Conservation (phyloP, 2,113 vertebrate genomes). For the Semnornis frantzii region DNA sequence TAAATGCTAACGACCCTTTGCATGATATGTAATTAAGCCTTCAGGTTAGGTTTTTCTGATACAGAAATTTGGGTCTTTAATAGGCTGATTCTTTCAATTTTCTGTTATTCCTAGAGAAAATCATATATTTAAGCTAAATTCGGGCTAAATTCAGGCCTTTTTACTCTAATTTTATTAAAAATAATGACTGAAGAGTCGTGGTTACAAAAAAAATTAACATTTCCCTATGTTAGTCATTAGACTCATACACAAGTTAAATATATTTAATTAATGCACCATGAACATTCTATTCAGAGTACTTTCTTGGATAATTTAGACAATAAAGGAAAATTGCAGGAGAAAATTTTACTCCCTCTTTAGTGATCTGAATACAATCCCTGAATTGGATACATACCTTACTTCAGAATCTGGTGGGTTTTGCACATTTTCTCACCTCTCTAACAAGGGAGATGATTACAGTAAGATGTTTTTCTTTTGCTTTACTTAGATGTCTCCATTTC, state of each 20-base stretch:
- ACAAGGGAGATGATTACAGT: background rate
- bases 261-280: constrained; percentile 52
- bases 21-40: constrained; percentile 52
- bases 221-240: constrained; percentile 14
- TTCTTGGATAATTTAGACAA: constrained; percentile 14
- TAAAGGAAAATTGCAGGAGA: constrained; percentile 11
- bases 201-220: constrained; percentile 25
- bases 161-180: constrained; percentile 33
- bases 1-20: constrained; percentile 35
- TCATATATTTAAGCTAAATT: constrained; percentile 43
- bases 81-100: constrained; percentile 29
- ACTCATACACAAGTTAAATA: constrained; percentile 22
- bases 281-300: constrained; percentile 18
- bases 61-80: constrained; percentile 32
- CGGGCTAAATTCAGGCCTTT: background rate
- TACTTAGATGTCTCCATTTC: background rate
- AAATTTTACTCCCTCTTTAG: background rate
- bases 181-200: constrained; percentile 38
- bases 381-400: background rate
- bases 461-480: background rate
- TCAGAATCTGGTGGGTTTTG: background rate
- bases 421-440: background rate
- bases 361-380: background rate
- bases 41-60: constrained; percentile 49
- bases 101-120: constrained; percentile 26